Conservation (phyloP, 2,888 invertebrate species). For the Scaptomyza cyrtandrae region DNA sequence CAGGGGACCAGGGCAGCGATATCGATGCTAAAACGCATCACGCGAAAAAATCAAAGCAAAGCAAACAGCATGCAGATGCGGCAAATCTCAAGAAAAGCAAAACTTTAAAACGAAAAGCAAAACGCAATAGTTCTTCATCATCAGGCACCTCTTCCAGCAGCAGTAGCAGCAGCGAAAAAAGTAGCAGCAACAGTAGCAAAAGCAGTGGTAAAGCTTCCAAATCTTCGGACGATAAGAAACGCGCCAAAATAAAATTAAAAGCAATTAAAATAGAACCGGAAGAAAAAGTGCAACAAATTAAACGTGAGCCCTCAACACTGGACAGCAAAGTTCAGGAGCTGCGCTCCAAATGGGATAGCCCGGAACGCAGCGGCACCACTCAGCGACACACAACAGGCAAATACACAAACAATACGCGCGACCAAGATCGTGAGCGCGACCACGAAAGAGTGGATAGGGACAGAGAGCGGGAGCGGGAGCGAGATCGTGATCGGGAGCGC, state of each 20-base stretch:
- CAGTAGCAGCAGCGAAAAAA: slow-evolving; percentile 18
- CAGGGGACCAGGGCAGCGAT: slow-evolving; percentile 4
- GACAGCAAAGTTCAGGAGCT: slow-evolving; percentile 55
- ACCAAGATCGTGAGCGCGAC: slow-evolving; percentile 25
- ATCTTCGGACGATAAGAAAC: slow-evolving; percentile 27
- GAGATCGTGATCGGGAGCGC: slow-evolving; percentile 30
- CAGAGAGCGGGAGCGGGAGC: slow-evolving; percentile 24
- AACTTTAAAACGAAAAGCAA: slow-evolving; percentile 23
- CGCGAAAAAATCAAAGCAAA: slow-evolving; percentile 15
- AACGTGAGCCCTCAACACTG: slow-evolving; percentile 11
- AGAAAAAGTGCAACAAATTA: slow-evolving; percentile 1
- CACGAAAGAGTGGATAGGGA: slow-evolving; percentile 18
- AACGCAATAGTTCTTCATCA: slow-evolving; percentile 37
- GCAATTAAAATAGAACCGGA: slow-evolving; percentile 6
- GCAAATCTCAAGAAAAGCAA: slow-evolving; percentile 13
- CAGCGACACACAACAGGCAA: slow-evolving; percentile 34
- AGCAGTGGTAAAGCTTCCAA: slow-evolving; percentile 44
- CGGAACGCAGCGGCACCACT: slow-evolving; percentile 40
- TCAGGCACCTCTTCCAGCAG: slow-evolving; percentile 30
- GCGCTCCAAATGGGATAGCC: slow-evolving; percentile 81
- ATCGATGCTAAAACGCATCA: slow-evolving; percentile 20
- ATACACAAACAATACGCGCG: slow-evolving; percentile 25
- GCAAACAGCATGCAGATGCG: slow-evolving; percentile 24
- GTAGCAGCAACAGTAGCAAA: slow-evolving; percentile 11
- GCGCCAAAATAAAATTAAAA: slow-evolving; percentile 12